Evolutionary conservation across 2,797 vertebrate species (phyloP).

Genomic region (Coendou prehensilis): DNA sequence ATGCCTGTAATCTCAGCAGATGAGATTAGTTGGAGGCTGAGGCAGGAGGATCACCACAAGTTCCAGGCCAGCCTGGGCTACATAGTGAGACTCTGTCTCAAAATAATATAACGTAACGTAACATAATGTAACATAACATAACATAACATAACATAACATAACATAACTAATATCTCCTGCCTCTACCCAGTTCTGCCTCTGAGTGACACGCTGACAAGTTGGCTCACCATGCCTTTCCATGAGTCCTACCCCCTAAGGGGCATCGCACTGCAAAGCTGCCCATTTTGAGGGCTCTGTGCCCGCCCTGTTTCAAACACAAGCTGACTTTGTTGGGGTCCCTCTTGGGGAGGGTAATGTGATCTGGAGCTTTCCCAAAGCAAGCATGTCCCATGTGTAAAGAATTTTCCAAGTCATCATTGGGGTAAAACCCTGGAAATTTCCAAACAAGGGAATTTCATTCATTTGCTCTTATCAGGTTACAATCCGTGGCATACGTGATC

Average conservation of each 20-base stretch:
- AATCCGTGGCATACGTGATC: background rate
- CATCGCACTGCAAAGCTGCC: background rate
- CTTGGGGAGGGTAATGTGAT: too few species aligned
- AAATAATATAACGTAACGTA: background rate
- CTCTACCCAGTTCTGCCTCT: background rate
- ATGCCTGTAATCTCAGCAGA: background rate
- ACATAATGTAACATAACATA: background rate
- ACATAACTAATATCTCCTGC: background rate
- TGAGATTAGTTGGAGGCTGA: background rate
- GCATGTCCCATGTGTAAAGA: background rate
- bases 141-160: too few species aligned
- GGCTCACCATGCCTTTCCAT: background rate
- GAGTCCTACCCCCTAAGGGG: background rate
- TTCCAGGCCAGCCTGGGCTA: background rate
- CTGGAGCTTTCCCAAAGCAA: background rate
- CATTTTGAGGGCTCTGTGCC: background rate
- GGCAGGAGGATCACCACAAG: background rate
- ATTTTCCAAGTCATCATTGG: conserved; percentile 25
- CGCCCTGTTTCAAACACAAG: conserved; percentile 31
- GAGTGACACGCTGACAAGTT: background rate
- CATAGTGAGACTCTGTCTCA: background rate
- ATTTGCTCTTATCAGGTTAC: background rate
- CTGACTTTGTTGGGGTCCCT: background rate
- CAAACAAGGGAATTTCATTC: background rate
- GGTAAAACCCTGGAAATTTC: background rate